Conservation (phyloP, 2,113 vertebrate species). For the Labeo rohita region DNA sequence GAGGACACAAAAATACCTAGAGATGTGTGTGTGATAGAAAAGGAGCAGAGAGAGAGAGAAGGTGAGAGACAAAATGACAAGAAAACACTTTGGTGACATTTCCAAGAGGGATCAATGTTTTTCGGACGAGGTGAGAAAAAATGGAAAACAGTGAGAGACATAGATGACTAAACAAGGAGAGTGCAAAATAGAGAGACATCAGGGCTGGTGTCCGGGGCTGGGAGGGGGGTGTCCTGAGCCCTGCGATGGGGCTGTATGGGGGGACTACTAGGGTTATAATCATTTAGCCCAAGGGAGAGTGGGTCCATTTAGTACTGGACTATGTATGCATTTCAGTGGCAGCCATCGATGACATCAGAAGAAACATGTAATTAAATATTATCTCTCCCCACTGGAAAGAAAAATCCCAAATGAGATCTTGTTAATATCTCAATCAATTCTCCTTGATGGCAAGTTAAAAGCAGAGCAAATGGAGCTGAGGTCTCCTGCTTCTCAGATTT, state of each 20-base stretch:
- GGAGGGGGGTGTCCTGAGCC: neutral
- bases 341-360: neutral
- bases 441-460: neutral
- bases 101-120: constrained; percentile 50
- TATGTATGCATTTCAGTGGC: neutral
- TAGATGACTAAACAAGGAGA: neutral
- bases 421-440: neutral
- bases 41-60: constrained; percentile 7
- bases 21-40: constrained; percentile 16
- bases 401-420: neutral
- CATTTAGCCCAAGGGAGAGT: neutral
- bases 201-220: neutral
- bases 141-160: constrained; percentile 21
- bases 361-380: neutral
- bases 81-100: constrained; percentile 54
- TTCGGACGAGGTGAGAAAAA: constrained; percentile 46
- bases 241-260: neutral
- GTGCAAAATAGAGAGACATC: constrained; percentile 7
- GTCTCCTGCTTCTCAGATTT: neutral
- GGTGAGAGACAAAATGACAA: constrained; percentile 18
- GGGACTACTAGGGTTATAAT: neutral
- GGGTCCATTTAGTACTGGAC: neutral
- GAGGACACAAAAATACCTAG: constrained; percentile 39
- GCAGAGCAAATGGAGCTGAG: neutral
- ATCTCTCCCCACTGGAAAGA: neutral